These are phyloP conservation scores for Podarcis cretensis DNA, from an alignment of 2,113 vertebrate genomes.

Conservation along the genomic window DNA sequence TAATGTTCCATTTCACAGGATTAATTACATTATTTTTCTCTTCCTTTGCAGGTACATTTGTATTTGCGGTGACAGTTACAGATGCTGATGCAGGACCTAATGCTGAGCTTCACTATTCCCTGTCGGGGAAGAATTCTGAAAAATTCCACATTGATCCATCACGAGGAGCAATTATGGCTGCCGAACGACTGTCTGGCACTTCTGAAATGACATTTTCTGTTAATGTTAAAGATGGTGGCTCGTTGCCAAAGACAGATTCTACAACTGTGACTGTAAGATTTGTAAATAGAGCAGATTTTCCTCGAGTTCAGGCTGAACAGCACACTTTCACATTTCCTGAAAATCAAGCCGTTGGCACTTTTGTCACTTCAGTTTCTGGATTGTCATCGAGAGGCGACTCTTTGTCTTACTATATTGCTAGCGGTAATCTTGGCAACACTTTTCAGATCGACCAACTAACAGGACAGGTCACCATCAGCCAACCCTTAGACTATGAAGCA, in stretches of 20 bases:
- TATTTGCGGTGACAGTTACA: constrained; percentile 96
- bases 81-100: constrained; percentile 92
- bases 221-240: constrained; percentile 87
- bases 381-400: constrained; percentile 88
- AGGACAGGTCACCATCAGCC: constrained; percentile 87
- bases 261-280: constrained; percentile 96
- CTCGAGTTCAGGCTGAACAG: constrained; percentile 84
- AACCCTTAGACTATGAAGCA: constrained; percentile 88
- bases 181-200: constrained; percentile 77
- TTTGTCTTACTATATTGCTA: constrained; percentile 93
- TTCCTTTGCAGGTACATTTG: constrained; percentile 84
- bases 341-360: constrained; percentile 85
- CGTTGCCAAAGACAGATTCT: constrained; percentile 86
- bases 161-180: constrained; percentile 90
- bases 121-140: constrained; percentile 87
- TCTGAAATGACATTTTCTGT: constrained; percentile 94
- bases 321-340: constrained; percentile 89
- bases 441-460: constrained; percentile 93
- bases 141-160: constrained; percentile 92
- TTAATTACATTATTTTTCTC: constrained; percentile 30
- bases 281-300: constrained; percentile 89
- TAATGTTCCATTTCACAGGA: accelerated
- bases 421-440: constrained; percentile 90
- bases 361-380: constrained; percentile 85
- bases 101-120: constrained; percentile 91